Evolutionary conservation across 2,797 vertebrate genomes (phyloP).

Genomic region (Poeciliopsis infans): DNA sequence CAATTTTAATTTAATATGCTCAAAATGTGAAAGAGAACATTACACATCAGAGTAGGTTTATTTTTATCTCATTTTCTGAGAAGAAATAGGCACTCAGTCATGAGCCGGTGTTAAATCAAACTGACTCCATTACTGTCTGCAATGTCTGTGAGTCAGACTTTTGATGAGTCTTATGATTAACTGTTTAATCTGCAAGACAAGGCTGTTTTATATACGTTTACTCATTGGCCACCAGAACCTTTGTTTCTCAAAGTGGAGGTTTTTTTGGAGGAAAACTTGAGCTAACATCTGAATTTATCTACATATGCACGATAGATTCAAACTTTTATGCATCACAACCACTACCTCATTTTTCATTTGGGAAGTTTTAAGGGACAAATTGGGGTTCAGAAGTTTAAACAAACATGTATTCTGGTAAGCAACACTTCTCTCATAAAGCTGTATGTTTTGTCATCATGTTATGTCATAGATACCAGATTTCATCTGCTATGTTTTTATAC

Average conservation of each 20-base stretch:
- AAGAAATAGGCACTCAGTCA: slow-evolving; percentile 10
- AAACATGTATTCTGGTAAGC: slow-evolving; percentile 18
- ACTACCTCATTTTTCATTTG: not conserved
- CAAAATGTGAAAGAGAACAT: slow-evolving; percentile 12
- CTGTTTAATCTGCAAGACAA: not conserved
- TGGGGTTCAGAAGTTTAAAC: slow-evolving; percentile 17
- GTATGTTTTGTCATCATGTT: slow-evolving; percentile 30
- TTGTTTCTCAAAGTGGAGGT: not conserved
- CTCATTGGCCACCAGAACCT: not conserved
- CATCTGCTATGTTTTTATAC: slow-evolving; percentile 15
- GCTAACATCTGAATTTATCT: not conserved
- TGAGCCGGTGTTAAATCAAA: slow-evolving; percentile 7
- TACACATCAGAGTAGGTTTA: slow-evolving; percentile 13
- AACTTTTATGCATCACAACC: slow-evolving; percentile 1
- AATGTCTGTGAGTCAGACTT: not conserved
- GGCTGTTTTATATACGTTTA: not conserved
- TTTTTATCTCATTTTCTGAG: slow-evolving; percentile 21
- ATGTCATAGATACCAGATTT: slow-evolving; percentile 12
- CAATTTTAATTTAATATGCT: slow-evolving; percentile 38
- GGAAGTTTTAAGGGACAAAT: slow-evolving; percentile 1
- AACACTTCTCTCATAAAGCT: slow-evolving; percentile 6
- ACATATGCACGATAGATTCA: not conserved
- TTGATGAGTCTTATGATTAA: not conserved
- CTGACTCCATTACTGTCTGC: not conserved
- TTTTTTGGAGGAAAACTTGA: not conserved